Evolutionary conservation across 30 jellyfish, hydroid and myxozoan genomes (phyloP).

Genomic region (Aurelia coerulea): DNA sequence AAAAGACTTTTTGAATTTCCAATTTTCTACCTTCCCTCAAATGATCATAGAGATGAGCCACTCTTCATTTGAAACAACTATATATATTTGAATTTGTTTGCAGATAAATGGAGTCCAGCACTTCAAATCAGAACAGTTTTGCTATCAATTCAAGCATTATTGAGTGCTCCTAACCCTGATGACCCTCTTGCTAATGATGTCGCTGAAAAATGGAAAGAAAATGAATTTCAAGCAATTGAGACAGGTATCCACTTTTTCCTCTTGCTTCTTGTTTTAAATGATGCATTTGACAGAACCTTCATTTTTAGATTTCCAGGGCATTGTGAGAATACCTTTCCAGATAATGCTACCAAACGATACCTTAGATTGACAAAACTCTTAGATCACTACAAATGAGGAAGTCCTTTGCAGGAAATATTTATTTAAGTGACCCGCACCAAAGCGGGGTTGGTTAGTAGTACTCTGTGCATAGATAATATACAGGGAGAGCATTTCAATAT

Average conservation of each 20-base stretch:
- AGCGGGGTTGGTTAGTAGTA: no score
- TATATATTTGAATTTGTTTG: not conserved
- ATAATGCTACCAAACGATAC: no score
- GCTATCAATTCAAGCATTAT: conserved; percentile 94
- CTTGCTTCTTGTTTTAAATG: not conserved
- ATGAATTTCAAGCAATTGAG: conserved; percentile 92
- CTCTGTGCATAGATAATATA: no score
- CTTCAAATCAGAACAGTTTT: conserved; percentile 95
- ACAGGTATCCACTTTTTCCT: conserved; percentile 54
- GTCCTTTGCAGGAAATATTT: no score
- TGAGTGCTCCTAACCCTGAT: conserved; percentile 98
- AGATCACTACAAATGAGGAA: no score
- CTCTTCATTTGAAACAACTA: no score
- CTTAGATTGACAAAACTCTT: no score
- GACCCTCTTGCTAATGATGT: conserved; percentile 97
- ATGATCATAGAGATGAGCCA: no score
- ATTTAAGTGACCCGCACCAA: no score
- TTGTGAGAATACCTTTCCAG: not conserved
- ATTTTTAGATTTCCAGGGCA: not conserved
- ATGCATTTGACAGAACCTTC: not conserved
- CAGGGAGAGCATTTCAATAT: no score
- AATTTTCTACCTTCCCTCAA: no score
- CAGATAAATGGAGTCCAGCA: conserved; percentile 99
- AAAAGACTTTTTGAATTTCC: no score
- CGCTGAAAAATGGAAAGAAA: conserved; percentile 94